Percentiles rank a stretch among this genome's conserved stretches.
These are phyloP conservation scores for Blastomussa wellsi DNA, from an alignment of 92 coral and sea anemone species.

Conservation along the genomic window DNA sequence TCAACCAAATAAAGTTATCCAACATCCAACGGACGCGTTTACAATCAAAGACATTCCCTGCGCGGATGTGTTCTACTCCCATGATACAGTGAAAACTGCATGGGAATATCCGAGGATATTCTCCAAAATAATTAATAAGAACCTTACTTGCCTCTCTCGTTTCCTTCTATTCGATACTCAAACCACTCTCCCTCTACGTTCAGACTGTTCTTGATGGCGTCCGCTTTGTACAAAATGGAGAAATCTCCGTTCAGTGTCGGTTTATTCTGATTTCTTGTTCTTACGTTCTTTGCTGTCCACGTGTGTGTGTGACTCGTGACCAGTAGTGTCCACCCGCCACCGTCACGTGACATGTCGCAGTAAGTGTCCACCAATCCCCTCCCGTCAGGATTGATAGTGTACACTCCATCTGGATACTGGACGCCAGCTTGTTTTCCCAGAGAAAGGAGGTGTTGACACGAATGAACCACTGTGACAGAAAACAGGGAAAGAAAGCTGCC, in stretches of 20 bases:
- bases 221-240: slow-evolving; percentile 68
- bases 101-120: neutral
- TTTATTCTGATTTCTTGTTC: slow-evolving; percentile 31
- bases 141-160: slow-evolving; percentile 46
- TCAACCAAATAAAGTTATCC: neutral
- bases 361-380: slow-evolving; percentile 49
- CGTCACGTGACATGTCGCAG: slow-evolving; percentile 83
- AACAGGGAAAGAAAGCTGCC: neutral
- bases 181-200: slow-evolving; percentile 55
- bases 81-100: too few relatives aligned
- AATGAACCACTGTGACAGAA: slow-evolving; percentile 50
- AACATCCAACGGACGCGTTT: too few relatives aligned
- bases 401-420: slow-evolving; percentile 69
- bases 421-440: slow-evolving; percentile 48
- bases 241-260: slow-evolving; percentile 63
- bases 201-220: slow-evolving; percentile 51
- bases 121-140: neutral
- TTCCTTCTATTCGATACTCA: slow-evolving; percentile 74
- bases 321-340: slow-evolving; percentile 86
- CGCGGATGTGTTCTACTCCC: too few relatives aligned
- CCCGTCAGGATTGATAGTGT: slow-evolving; percentile 76
- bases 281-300: slow-evolving; percentile 57
- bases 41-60: too few relatives aligned
- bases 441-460: slow-evolving; percentile 66
- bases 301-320: slow-evolving; percentile 74